Conservation (phyloP, 2,888 invertebrate genomes). For the Bhutanitis thaidina region DNA sequence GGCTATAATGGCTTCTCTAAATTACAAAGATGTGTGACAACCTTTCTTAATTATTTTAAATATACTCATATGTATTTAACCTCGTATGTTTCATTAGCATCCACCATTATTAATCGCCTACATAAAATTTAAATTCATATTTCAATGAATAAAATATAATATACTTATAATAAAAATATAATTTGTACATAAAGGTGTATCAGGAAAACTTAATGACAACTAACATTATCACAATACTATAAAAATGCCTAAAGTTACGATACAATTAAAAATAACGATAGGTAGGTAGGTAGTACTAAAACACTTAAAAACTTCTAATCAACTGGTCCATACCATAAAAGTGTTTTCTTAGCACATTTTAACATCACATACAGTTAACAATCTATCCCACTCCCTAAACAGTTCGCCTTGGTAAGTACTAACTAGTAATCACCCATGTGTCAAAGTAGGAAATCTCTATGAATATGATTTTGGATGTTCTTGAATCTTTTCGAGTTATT, state of each 20-base stretch:
- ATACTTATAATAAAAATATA: slow-evolving; percentile 19
- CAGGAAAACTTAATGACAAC: slow-evolving; percentile 20
- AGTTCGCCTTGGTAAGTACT: too few relatives aligned
- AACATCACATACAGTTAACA: too few relatives aligned
- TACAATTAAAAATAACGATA: not conserved
- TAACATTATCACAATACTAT: slow-evolving; percentile 33
- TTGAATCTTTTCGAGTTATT: too few relatives aligned
- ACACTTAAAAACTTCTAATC: not conserved
- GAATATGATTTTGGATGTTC: too few relatives aligned
- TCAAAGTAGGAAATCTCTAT: too few relatives aligned
- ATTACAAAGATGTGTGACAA: not conserved
- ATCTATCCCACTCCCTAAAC: too few relatives aligned
- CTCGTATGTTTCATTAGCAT: too few relatives aligned
- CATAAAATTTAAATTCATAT: not conserved
- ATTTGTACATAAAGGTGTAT: slow-evolving; percentile 32
- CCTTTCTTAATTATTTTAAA: not conserved
- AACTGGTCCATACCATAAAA: not conserved
- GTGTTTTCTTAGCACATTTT: not conserved
- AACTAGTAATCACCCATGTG: too few relatives aligned
- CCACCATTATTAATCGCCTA: too few relatives aligned
- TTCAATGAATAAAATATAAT: slow-evolving; percentile 11
- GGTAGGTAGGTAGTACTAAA: not conserved
- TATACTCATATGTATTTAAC: too few relatives aligned
- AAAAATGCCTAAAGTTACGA: slow-evolving; percentile 6
- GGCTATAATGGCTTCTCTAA: too few relatives aligned